A percentile compares a stretch with the other conserved stretches of the same genome.
Evolutionary conservation across 2,797 vertebrate species (phyloP).

Genomic region (Phrynocephalus forsythii): DNA sequence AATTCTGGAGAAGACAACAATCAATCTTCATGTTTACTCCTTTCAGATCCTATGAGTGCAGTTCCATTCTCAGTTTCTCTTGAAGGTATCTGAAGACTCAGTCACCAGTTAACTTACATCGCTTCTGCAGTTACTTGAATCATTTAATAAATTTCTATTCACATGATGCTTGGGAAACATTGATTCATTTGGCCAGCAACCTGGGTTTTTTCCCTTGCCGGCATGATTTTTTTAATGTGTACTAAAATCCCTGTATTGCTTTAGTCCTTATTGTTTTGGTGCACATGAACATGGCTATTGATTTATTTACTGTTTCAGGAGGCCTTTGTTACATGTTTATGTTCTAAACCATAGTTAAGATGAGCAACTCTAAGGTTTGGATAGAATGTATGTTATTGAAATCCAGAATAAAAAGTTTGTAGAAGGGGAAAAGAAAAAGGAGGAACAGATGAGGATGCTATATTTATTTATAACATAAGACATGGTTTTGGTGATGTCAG

Average conservation of each 20-base stretch:
- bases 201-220: not conserved
- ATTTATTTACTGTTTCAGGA: no score
- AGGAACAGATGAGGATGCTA: not conserved
- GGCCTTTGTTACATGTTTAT: no score
- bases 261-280: no score
- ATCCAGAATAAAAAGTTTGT: not conserved
- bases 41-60: not conserved
- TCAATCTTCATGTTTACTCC: not conserved
- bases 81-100: not conserved
- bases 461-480: not conserved
- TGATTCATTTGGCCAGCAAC: no score
- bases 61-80: not conserved
- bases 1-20: not conserved
- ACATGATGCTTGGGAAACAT: no score
- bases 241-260: no score
- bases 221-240: not conserved
- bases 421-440: not conserved
- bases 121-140: no score
- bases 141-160: no score
- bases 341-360: not conserved
- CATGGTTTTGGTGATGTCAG: not conserved
- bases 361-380: not conserved
- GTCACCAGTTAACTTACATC: not conserved
- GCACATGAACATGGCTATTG: no score
- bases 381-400: not conserved